Base-by-base conservation (phyloP, 2,888 invertebrate genomes). In the Bellardia bayeri region DNA sequence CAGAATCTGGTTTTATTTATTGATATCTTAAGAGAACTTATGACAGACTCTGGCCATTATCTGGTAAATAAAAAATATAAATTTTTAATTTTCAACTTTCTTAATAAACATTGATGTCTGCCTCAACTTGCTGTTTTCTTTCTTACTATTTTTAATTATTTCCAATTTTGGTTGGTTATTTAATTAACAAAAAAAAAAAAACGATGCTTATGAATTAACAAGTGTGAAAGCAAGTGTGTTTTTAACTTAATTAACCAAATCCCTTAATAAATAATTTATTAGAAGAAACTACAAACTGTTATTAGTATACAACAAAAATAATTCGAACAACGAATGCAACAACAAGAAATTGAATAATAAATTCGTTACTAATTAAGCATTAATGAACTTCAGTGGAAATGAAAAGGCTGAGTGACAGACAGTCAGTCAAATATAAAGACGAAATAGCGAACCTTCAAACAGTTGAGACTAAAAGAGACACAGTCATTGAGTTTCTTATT, bases 241-340 rank as follows among this genome's bases (percentile, higher is more conserved):
- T 71, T 71, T 33, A 71, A 71, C 54, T 71, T 71, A 71, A 71
- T 71, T 71, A 71, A 71, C 54, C 33, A 71, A 71, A 54, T 71
- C 37, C 33, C n/a, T 4, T 33, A 54, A 37, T 71, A 71, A 33
- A 71, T 49, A n/a, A 33, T 51, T 49, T 51, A 49, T 51, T n/a
- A 30, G 45, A 33, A 49, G 45, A 33, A 49, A 33, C 33, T 16
- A 40, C 16, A 40, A 64, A 30, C 8, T 4, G 16, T 16, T 45
- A 3, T 45, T 45, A 3, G 9, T 37, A 2, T 54, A 11, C 37
- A 54, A 23, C 37, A 8, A 40, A 56, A 6, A 45, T 16, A 68
- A 33, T 56, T 13, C 7, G 13, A 33, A 78, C 3, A 58, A 66
- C 23, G 16, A 37, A 37, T 33, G 23, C 16, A 51, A 40, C n/a